These are phyloP conservation scores for Melanerpes aurifrons DNA, from an alignment of 2,113 vertebrate genomes.

Conservation along the genomic window DNA sequence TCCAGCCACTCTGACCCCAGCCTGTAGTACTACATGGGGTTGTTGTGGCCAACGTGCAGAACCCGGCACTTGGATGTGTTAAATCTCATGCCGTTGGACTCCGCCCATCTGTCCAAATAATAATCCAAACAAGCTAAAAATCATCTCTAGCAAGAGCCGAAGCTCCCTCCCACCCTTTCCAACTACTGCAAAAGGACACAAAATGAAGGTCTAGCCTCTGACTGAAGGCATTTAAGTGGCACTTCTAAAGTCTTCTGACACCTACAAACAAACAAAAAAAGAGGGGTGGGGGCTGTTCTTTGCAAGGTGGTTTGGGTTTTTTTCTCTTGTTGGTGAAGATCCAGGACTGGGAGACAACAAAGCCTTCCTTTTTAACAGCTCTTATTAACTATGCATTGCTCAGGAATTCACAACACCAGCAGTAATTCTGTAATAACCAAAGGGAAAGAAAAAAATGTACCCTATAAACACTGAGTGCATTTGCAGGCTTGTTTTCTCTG, in stretches of 20 bases:
- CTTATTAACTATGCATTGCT: neutral
- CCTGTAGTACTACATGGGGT: too few relatives aligned
- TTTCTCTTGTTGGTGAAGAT: neutral
- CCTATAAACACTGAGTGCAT: neutral
- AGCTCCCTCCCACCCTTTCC: neutral
- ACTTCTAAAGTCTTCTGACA: neutral
- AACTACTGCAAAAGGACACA: neutral
- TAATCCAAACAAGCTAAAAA: neutral
- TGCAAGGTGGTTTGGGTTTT: neutral
- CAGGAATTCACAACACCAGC: neutral
- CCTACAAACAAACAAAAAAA: neutral
- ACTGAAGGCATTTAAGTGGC: neutral
- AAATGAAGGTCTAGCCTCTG: neutral
- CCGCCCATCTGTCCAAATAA: too few relatives aligned
- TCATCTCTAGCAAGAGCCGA: neutral
- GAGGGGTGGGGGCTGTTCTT: neutral
- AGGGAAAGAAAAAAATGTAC: neutral
- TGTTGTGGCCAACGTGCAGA: too few relatives aligned
- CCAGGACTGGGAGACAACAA: neutral
- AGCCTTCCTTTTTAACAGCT: neutral
- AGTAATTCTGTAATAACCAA: neutral
- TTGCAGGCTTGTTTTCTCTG: neutral
- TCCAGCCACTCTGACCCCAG: too few relatives aligned
- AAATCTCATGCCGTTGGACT: too few relatives aligned
- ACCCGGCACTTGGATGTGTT: too few relatives aligned